Evolutionary conservation across 1,140 invertebrate species (phyloP).

Genomic region (Trichonephila clavata): DNA sequence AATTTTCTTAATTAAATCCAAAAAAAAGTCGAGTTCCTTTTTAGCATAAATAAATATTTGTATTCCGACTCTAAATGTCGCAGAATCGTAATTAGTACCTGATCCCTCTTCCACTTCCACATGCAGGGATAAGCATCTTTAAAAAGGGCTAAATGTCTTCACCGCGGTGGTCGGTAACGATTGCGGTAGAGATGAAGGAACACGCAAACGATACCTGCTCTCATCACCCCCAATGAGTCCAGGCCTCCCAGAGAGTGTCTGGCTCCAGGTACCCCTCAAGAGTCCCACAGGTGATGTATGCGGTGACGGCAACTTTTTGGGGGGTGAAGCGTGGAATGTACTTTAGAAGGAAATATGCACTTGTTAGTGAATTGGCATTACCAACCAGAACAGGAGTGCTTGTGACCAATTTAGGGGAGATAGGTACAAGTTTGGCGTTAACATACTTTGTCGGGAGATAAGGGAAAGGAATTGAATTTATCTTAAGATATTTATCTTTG

Average conservation of each 20-base stretch:
- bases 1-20: too few species aligned
- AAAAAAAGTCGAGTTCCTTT: too few species aligned
- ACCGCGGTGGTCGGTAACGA: slow-evolving; percentile 38
- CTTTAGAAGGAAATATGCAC: background rate
- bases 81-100: background rate
- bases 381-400: background rate
- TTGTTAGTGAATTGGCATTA: background rate
- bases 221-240: slow-evolving; percentile 32
- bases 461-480: background rate
- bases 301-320: background rate
- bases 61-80: background rate
- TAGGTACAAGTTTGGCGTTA: background rate
- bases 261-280: slow-evolving; percentile 4
- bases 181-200: slow-evolving; percentile 56
- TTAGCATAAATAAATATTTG: too few species aligned
- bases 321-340: background rate
- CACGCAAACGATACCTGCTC: slow-evolving; percentile 23
- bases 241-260: slow-evolving; percentile 28
- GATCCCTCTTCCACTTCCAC: slow-evolving; percentile 9
- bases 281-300: background rate
- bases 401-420: background rate
- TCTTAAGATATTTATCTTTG: background rate
- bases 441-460: background rate
- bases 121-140: slow-evolving; percentile 50
- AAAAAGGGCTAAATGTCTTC: slow-evolving; percentile 60